These are phyloP conservation scores for Sebastolobus alascanus DNA, from an alignment of 2,797 vertebrate genomes.

Conservation along the genomic window DNA sequence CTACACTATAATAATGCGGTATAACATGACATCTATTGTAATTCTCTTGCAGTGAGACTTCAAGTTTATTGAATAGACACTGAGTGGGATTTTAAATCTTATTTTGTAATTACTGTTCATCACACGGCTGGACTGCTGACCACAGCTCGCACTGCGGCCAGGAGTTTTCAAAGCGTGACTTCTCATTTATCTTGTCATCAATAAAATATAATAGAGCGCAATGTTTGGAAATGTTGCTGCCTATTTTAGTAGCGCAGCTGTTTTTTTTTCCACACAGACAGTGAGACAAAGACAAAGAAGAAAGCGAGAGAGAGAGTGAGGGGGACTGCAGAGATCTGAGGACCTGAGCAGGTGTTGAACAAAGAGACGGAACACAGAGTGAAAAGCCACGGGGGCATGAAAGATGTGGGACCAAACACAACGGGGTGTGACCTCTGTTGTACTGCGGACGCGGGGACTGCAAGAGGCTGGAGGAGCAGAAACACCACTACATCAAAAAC, in stretches of 20 bases:
- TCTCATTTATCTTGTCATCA: not conserved
- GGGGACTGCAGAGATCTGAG: slow-evolving; percentile 60
- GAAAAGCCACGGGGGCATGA: slow-evolving; percentile 60
- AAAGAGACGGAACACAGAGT: slow-evolving; percentile 66
- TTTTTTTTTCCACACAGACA: not conserved
- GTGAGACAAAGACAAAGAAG: slow-evolving; percentile 29
- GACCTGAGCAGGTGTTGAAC: slow-evolving; percentile 73
- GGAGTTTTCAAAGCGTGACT: slow-evolving; percentile 4
- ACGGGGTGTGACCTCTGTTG: slow-evolving; percentile 43
- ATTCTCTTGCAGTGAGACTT: not conserved
- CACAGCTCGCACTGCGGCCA: not conserved
- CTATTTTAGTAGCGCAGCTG: slow-evolving; percentile 13
- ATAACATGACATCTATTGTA: not conserved
- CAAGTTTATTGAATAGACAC: not conserved
- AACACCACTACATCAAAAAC: slow-evolving; percentile 45
- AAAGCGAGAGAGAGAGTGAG: not conserved
- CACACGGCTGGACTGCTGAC: not conserved
- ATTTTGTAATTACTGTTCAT: not conserved
- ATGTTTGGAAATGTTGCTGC: not conserved
- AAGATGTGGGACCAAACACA: slow-evolving; percentile 48
- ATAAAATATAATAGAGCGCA: not conserved
- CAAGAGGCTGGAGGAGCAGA: slow-evolving; percentile 18
- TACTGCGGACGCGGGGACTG: slow-evolving; percentile 15
- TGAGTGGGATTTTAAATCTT: not conserved
- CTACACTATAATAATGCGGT: not conserved